These are phyloP conservation scores for Anabas testudineus DNA, from an alignment of 2,797 vertebrate genomes.

Conservation along the genomic window DNA sequence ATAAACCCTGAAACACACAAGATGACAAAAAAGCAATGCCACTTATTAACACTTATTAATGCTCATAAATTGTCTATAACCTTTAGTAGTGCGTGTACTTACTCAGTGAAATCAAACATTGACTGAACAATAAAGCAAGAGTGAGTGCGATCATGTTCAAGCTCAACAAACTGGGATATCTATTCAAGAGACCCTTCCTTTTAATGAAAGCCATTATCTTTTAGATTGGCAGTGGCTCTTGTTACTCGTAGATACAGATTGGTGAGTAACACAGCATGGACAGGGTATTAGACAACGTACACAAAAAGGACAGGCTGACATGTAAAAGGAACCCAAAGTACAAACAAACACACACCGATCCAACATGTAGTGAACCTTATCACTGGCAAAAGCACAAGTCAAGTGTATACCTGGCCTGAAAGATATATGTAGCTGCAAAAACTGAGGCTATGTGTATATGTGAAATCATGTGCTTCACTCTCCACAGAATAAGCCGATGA, in stretches of 20 bases:
- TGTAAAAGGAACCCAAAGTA: constrained; percentile 38
- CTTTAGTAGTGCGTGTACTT: constrained; percentile 1
- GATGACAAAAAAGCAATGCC: constrained; percentile 17
- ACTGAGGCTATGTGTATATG: constrained; percentile 13
- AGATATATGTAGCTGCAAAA: constrained; percentile 40
- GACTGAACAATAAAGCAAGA: constrained; percentile 10
- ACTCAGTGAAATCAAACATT: constrained; percentile 25
- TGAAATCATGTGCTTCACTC: constrained; percentile 29
- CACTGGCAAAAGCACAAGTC: constrained; percentile 14
- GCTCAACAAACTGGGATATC: constrained; percentile 24
- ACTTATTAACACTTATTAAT: constrained; percentile 1
- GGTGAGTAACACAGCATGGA: constrained; percentile 5
- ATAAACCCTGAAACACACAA: constrained; percentile 86
- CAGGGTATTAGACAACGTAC: constrained; percentile 8
- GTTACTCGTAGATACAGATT: constrained; percentile 56
- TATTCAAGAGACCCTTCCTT: constrained; percentile 36
- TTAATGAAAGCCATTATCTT: constrained; percentile 48
- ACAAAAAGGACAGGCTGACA: constrained; percentile 32
- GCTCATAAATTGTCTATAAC: not conserved
- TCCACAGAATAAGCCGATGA: constrained; percentile 54
- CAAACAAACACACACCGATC: constrained; percentile 42
- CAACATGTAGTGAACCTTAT: constrained; percentile 12
- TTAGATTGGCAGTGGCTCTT: constrained; percentile 24
- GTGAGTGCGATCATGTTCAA: constrained; percentile 10
- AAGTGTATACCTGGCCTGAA: constrained; percentile 18